phyloP scores from a whole-genome alignment of 2,888 invertebrate species.

The Amphimallon solstitiale region DNA sequence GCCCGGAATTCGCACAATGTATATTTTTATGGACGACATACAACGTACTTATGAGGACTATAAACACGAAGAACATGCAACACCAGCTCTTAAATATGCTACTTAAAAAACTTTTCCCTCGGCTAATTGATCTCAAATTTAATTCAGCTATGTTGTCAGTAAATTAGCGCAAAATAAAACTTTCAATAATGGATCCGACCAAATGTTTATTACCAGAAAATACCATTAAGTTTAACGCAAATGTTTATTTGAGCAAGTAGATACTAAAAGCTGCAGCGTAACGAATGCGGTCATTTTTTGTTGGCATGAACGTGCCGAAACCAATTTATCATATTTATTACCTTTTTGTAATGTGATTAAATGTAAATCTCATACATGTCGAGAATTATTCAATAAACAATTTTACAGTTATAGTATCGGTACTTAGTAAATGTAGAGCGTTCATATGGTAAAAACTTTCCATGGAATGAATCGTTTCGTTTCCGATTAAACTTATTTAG shows the following conservation, averaged over 20 bases:
- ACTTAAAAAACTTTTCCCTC: conserved; percentile 16
- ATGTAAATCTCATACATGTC: conserved; percentile 24
- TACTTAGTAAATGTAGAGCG: too few relatives aligned
- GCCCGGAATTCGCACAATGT: too few relatives aligned
- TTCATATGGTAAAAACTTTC: too few relatives aligned
- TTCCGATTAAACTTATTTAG: too few relatives aligned
- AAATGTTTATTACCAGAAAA: background rate
- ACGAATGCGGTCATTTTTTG: conserved; percentile 34
- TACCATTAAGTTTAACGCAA: background rate
- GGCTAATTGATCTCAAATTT: conserved; percentile 23
- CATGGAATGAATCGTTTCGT: too few relatives aligned
- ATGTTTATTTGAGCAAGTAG: background rate
- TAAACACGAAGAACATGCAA: conserved; percentile 17
- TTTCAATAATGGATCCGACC: conserved; percentile 6
- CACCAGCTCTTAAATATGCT: conserved; percentile 10
- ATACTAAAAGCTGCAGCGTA: background rate
- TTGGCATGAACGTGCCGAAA: conserved; percentile 20
- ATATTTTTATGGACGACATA: conserved; percentile 19
- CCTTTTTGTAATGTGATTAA: conserved; percentile 34
- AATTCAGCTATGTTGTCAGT: conserved; percentile 24
- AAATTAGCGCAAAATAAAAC: conserved; percentile 29
- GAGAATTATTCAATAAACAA: conserved; percentile 23
- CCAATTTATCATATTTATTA: conserved; percentile 35
- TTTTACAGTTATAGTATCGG: conserved; percentile 18
- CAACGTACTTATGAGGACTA: background rate